Base-by-base conservation (phyloP, 1,140 invertebrate species). In the Sesamia nonagrioides region DNA sequence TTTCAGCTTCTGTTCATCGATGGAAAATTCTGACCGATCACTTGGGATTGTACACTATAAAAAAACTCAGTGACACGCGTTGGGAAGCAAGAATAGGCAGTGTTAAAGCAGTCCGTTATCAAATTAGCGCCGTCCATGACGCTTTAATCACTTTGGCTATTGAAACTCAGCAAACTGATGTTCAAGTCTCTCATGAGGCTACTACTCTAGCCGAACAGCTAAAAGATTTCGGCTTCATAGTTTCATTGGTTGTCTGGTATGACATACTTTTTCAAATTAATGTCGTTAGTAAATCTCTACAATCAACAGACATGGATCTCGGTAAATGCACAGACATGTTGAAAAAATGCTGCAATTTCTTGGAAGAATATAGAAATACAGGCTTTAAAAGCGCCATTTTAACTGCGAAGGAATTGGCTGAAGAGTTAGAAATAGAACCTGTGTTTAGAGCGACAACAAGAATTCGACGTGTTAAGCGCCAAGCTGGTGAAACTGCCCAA, bases 301-400 rank as follows among this genome's bases (percentile, higher is more conserved):
- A 83, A 60, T 80, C 77, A 77, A 17, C 42, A 81, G 75, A 81
- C 18, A 81, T 79, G 27, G 81, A 88, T 87, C 77, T 92, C 63
- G 48, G 77, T 85, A 85, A 88, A 84, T 84, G 78, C 61, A 84
- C 81, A 86, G 74, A 83, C 6, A 85, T 87, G 80, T 78, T 87
- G 74, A 81, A 85, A 83, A 83, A 83, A 40, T 80, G 61, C 74
- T 77, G 74, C 66, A 63, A 2, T 82, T 81, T 87, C 66, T 84
- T 89, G 72, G 80, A 90, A 89, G 81, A 89, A 88, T 86, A 83
- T 76, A 82, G 84, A 82, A 85, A 86, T 80, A 78, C 60, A 76
- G 82, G 78, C 56, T 88, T 89, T 81, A 82, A 88, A 84, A 82
- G 76, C 79, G 80, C 79, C 54, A 81, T 86, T 84, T 77, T 33